A percentile compares a stretch with the other conserved stretches of the same genome.
These are phyloP conservation scores for Heliconius erato DNA, from an alignment of 2,888 invertebrate species.

Conservation along the genomic window DNA sequence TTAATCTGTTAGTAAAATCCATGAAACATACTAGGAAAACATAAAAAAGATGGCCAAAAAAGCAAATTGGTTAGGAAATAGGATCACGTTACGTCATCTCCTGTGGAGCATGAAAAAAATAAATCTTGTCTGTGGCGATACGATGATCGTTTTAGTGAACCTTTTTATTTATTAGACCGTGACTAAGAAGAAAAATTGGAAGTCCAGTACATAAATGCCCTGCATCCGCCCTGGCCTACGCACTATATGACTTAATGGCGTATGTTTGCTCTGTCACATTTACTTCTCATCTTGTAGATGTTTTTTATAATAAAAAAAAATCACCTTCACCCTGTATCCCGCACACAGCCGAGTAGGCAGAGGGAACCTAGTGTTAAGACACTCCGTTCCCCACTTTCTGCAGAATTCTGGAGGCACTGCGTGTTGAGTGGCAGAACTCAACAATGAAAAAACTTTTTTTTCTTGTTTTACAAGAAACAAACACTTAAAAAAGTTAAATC, in stretches of 20 bases:
- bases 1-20: not conserved
- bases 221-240: constrained; percentile 50
- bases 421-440: too few relatives aligned
- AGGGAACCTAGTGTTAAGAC: too few relatives aligned
- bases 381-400: too few relatives aligned
- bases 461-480: not conserved
- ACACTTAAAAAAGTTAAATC: not conserved
- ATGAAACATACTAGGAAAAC: constrained; percentile 21
- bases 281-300: constrained; percentile 44
- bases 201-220: constrained; percentile 51
- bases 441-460: not conserved
- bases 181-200: constrained; percentile 59
- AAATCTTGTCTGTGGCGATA: constrained; percentile 47
- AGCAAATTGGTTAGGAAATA: constrained; percentile 56
- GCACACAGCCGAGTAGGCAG: too few relatives aligned
- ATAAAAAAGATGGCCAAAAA: constrained; percentile 52
- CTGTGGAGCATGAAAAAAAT: constrained; percentile 46
- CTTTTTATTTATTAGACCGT: constrained; percentile 61
- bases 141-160: constrained; percentile 52
- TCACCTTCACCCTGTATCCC: too few relatives aligned
- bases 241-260: constrained; percentile 50
- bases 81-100: constrained; percentile 56
- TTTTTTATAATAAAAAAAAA: not conserved
- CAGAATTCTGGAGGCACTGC: too few relatives aligned
- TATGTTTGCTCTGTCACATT: constrained; percentile 47